phyloP scores from a whole-genome alignment of 2,888 invertebrate genomes.

The Bimastos eiseni region DNA sequence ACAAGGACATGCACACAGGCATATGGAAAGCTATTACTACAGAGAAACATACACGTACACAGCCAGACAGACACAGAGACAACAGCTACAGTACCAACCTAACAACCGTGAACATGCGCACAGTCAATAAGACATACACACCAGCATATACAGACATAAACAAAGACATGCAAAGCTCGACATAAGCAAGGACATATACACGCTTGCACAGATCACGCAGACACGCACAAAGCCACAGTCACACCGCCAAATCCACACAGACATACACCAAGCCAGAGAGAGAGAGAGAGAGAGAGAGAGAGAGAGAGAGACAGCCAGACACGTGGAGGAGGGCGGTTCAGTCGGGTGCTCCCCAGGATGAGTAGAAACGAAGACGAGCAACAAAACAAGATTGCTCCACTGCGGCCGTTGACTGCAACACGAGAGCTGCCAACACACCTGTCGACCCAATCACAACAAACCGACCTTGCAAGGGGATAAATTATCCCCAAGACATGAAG shows the following conservation, averaged over 20 bases:
- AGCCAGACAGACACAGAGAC: background rate
- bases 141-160: no score
- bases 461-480: background rate
- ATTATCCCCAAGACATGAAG: background rate
- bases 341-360: background rate
- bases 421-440: background rate
- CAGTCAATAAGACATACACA: background rate
- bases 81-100: background rate
- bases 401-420: background rate
- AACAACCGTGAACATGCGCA: background rate
- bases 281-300: no score
- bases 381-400: background rate
- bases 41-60: background rate
- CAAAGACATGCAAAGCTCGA: no score
- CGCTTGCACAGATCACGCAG: no score
- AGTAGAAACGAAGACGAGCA: background rate
- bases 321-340: background rate
- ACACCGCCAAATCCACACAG: no score
- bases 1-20: background rate
- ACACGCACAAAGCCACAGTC: no score
- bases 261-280: no score
- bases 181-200: no score
- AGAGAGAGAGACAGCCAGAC: background rate
- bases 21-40: no score
- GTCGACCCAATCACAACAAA: constrained; percentile 6